These are phyloP conservation scores for Montipora foliosa DNA, from an alignment of 64 coral and sea anemone genomes.

Conservation along the genomic window DNA sequence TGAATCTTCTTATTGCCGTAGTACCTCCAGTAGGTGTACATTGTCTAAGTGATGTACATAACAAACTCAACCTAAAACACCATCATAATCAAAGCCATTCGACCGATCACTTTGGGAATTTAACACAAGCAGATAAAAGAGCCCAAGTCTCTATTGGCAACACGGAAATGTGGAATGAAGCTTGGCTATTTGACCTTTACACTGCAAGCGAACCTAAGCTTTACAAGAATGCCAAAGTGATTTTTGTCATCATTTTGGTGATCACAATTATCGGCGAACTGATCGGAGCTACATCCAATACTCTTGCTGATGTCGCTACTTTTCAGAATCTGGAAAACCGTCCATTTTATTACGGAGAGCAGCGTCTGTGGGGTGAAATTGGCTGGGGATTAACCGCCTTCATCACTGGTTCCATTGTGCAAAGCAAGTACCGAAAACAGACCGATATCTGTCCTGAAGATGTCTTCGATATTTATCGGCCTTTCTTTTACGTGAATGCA, in stretches of 20 bases:
- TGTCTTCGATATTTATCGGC: conserved; percentile 89
- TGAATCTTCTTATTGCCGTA: conserved; percentile 78
- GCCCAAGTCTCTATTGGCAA: conserved; percentile 38
- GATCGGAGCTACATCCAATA: conserved; percentile 85
- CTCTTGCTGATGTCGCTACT: conserved; percentile 84
- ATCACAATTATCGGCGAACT: conserved; percentile 86
- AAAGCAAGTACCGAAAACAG: conserved; percentile 70
- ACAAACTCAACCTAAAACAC: conserved; percentile 72
- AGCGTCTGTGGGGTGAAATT: conserved; percentile 83
- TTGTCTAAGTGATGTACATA: conserved; percentile 84
- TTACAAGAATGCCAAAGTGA: conserved; percentile 81
- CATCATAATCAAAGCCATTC: conserved; percentile 19
- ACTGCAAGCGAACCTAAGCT: conserved; percentile 69
- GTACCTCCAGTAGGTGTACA: conserved; percentile 82
- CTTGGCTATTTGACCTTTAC: conserved; percentile 90
- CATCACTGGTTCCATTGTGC: conserved; percentile 84
- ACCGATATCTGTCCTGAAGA: conserved; percentile 91
- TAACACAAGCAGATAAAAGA: background rate
- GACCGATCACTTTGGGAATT: background rate
- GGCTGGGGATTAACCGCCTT: conserved; percentile 90
- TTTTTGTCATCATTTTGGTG: conserved; percentile 79
- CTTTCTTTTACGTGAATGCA: conserved; percentile 94
- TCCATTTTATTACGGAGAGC: conserved; percentile 86
- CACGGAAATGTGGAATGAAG: conserved; percentile 80
- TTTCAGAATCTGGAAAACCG: conserved; percentile 90